Conservation (phyloP, 2,113 vertebrate species). For the Ornithorhynchus anatinus region DNA sequence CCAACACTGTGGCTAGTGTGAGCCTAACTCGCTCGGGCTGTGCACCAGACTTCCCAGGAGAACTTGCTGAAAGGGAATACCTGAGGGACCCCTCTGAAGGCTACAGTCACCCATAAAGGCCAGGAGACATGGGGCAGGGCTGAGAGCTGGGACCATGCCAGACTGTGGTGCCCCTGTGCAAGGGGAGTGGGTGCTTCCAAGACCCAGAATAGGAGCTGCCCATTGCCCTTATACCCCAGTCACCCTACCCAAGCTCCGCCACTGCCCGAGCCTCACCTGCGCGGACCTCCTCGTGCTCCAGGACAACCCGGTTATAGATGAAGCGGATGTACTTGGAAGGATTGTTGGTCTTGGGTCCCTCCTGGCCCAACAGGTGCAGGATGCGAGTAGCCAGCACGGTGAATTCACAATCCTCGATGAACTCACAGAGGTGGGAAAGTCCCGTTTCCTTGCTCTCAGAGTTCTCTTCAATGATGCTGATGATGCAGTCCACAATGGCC, state of each 20-base stretch:
- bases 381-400: constrained; percentile 82
- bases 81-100: too few species aligned
- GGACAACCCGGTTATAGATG: constrained; percentile 81
- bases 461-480: constrained; percentile 83
- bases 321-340: constrained; percentile 85
- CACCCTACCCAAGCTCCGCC: too few species aligned
- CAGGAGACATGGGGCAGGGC: too few species aligned
- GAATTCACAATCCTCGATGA: constrained; percentile 83
- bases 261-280: constrained; percentile 66
- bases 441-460: constrained; percentile 81
- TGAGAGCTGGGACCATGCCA: neutral
- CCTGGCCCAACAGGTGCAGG: constrained; percentile 79
- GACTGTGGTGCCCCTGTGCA: neutral
- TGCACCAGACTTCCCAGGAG: too few species aligned
- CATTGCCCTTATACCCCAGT: too few species aligned
- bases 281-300: constrained; percentile 82
- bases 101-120: too few species aligned
- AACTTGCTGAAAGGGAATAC: too few species aligned
- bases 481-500: constrained; percentile 82
- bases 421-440: constrained; percentile 79
- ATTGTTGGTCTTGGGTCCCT: constrained; percentile 78
- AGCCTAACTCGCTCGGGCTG: too few species aligned
- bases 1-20: too few species aligned
- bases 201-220: too few species aligned
- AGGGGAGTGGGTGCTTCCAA: neutral